Evolutionary conservation across 64 coral and sea anemone species (phyloP), one percentile per base, ranked within the genome.

Genomic region (Dendrophyllia cribrosa): DNA sequence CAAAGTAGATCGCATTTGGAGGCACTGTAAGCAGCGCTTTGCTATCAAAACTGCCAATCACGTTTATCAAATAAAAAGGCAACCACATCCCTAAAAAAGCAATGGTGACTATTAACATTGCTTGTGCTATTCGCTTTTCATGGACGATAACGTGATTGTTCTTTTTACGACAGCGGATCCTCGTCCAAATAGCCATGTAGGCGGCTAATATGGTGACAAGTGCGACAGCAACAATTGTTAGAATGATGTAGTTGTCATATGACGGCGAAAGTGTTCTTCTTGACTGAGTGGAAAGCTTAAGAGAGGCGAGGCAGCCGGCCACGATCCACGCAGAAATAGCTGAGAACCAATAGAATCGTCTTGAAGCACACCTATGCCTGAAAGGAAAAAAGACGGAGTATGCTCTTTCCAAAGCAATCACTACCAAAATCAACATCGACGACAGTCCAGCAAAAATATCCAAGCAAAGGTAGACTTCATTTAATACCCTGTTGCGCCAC

Each of bases 371-470:
- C 14, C 85, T 44, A 51, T 74, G 72, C 4, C 53, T 88, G 5
- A 88, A 56, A 19, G 85, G 85, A 74, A 15, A 20, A 50, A 59
- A 60, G 24, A 88, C 70, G 47, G 85, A 72, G 66, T 59, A 93
- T 5, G 22, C 59, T n/a, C 85, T 88, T 34, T 76, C 88, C 34
- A 62, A 89, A 16, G 88, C 88, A 73, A 74, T 75, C 5, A 75
- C 67, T 44, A 22, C 72, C 24, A 88, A 88, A 59, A 75, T 56
- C 3, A 74, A 73, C 24, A 88, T 61, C 11, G 85, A 88, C 25
- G 68, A 72, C 7, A 88, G n/a, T 43, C 69, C 85, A 47, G 72
- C 50, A 75, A 88, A 88, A 43, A 88, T 61, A 50, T 88, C 85
- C 52, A 88, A 56, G 22, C 51, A 17, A 8, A 75, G 21, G 69